Conservation (phyloP, 2,888 invertebrate species). For the Machimus rusticus region DNA sequence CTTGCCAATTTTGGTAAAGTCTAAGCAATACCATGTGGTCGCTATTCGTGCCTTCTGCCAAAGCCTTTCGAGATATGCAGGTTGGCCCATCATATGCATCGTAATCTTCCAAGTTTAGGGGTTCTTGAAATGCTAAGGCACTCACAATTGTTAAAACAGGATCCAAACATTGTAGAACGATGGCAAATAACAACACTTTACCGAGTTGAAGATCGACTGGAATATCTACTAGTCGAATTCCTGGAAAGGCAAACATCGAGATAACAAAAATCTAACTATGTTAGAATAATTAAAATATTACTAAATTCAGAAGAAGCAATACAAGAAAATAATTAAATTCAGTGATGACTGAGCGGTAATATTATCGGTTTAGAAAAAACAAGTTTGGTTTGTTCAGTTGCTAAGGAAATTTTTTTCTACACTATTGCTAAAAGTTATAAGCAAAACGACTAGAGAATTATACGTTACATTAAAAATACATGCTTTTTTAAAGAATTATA, state of each 20-base stretch:
- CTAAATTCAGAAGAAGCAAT: not conserved
- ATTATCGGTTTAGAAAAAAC: not conserved
- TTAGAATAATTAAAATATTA: not conserved
- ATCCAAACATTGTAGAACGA: conserved; percentile 90
- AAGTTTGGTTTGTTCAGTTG: not conserved
- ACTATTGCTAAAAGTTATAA: not conserved
- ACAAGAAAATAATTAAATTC: too few species aligned
- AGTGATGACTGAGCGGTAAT: not conserved
- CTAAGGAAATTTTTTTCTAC: not conserved
- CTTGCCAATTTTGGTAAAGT: conserved; percentile 78
- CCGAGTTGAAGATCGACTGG: conserved; percentile 89
- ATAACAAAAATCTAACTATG: not conserved
- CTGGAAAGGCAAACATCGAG: conserved; percentile 62
- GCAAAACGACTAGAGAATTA: not conserved
- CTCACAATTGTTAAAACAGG: conserved; percentile 92
- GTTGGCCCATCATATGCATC: conserved; percentile 59
- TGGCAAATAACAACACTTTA: conserved; percentile 88
- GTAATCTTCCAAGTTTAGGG: conserved; percentile 74
- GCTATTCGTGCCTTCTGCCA: conserved; percentile 79
- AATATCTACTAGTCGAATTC: conserved; percentile 82
- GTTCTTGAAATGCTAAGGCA: conserved; percentile 75
- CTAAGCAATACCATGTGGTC: conserved; percentile 88
- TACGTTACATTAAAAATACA: not conserved
- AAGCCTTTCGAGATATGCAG: conserved; percentile 66
- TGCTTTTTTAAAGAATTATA: too few species aligned